A percentile compares a stretch with the other conserved stretches of the same genome.
These are phyloP conservation scores for Myotis myotis DNA, from an alignment of 2,797 vertebrate species.

Conservation along the genomic window DNA sequence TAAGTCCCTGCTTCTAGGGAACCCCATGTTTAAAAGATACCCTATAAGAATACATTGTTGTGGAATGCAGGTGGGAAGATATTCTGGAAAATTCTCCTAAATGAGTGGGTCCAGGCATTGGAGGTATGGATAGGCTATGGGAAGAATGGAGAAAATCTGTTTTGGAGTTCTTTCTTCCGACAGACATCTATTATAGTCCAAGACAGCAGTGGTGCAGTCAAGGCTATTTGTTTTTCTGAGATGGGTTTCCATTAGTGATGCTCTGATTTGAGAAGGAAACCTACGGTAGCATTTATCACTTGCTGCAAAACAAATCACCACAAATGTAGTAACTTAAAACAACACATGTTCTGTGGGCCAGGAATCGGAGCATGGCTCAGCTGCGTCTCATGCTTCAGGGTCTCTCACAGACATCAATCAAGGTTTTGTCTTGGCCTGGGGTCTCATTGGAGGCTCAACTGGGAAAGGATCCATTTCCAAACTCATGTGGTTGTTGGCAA, in stretches of 20 bases:
- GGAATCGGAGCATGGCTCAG: not conserved
- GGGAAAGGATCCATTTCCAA: not conserved
- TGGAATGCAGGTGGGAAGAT: not conserved
- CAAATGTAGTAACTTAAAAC: not conserved
- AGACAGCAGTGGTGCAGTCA: not conserved
- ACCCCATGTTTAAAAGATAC: not conserved
- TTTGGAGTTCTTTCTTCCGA: not conserved
- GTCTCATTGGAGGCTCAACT: not conserved
- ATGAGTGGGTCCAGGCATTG: not conserved
- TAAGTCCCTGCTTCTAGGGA: not conserved
- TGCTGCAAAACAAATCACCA: not conserved
- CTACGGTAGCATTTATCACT: not conserved
- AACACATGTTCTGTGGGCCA: not conserved
- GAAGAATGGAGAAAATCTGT: not conserved
- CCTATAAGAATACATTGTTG: not conserved
- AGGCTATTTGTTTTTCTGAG: constrained; percentile 2
- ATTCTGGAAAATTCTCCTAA: not conserved
- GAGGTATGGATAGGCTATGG: not conserved
- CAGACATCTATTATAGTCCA: not conserved
- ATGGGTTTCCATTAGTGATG: not conserved
- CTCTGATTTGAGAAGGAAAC: not conserved
- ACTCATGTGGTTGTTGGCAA: not conserved
- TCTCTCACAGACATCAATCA: not conserved
- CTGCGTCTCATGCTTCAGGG: not conserved
- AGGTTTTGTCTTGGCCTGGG: not conserved